phyloP scores from a whole-genome alignment of 2,113 vertebrate genomes.

The Pygoscelis antarcticus region DNA sequence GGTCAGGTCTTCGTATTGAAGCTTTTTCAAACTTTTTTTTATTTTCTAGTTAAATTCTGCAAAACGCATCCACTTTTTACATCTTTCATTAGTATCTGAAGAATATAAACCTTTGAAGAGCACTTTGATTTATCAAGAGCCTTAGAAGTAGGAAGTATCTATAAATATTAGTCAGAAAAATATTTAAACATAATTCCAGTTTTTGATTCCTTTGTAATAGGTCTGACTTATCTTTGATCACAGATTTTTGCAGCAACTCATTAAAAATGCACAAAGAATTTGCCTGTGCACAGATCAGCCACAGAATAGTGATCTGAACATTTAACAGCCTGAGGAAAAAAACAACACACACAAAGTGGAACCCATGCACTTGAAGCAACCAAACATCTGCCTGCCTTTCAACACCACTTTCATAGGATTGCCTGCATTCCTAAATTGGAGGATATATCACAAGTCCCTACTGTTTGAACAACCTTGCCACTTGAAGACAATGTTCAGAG shows the following conservation, averaged over 20 bases:
- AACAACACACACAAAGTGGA: not conserved
- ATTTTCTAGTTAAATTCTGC: not conserved
- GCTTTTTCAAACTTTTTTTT: not conserved
- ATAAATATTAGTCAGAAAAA: conserved; percentile 3
- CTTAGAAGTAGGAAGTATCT: not conserved
- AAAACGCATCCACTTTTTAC: not conserved
- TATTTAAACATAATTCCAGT: not conserved
- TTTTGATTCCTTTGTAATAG: not conserved
- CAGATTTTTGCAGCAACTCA: not conserved
- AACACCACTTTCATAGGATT: not conserved
- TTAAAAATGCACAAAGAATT: conserved; percentile 19
- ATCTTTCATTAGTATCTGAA: not conserved
- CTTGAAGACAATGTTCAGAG: not conserved
- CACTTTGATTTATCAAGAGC: not conserved
- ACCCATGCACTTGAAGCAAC: not conserved
- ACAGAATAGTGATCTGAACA: not conserved
- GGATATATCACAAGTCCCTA: fast-evolving
- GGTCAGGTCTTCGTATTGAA: not conserved
- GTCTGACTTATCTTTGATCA: conserved; percentile 9
- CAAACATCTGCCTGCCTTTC: conserved; percentile 20
- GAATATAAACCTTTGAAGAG: not conserved
- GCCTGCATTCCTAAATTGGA: not conserved
- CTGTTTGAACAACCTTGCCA: not conserved
- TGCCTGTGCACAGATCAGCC: not conserved
- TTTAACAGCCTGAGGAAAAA: not conserved